phyloP scores from a whole-genome alignment of 2,888 invertebrate genomes.

The Pachycephus smyrnensis region DNA sequence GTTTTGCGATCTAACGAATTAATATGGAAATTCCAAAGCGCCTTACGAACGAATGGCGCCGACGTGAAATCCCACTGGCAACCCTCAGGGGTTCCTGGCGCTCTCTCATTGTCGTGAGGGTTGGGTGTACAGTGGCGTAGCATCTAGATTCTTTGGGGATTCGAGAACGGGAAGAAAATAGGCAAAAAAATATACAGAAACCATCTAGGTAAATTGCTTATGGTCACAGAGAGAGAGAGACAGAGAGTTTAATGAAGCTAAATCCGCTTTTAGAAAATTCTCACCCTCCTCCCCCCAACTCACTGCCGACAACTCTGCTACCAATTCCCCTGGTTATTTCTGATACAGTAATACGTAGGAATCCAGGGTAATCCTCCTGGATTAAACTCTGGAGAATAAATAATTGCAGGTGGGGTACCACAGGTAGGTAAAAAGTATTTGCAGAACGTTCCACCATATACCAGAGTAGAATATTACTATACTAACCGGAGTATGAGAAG shows the following conservation, averaged over 20 bases:
- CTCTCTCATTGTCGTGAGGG: slow-evolving; percentile 20
- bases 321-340: background rate
- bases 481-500: background rate
- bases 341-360: background rate
- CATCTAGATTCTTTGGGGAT: background rate
- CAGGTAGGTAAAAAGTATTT: background rate
- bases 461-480: background rate
- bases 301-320: background rate
- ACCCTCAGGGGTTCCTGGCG: slow-evolving; percentile 25
- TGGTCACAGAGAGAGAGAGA: background rate
- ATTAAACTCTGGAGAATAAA: background rate
- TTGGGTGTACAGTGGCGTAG: background rate
- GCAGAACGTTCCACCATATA: background rate
- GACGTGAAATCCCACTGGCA: slow-evolving; percentile 39
- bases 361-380: background rate
- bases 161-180: background rate
- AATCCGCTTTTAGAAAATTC: background rate
- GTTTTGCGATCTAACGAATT: slow-evolving; percentile 56
- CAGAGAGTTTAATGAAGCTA: background rate
- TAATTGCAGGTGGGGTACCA: background rate
- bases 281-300: background rate
- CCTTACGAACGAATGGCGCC: slow-evolving; percentile 45
- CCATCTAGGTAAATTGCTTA: background rate
- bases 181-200: background rate
- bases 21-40: slow-evolving; percentile 58